Evolutionary conservation across 2,888 invertebrate species (phyloP), one percentile per base, ranked within the genome.

Genomic region (Drosophila meridiana): DNA sequence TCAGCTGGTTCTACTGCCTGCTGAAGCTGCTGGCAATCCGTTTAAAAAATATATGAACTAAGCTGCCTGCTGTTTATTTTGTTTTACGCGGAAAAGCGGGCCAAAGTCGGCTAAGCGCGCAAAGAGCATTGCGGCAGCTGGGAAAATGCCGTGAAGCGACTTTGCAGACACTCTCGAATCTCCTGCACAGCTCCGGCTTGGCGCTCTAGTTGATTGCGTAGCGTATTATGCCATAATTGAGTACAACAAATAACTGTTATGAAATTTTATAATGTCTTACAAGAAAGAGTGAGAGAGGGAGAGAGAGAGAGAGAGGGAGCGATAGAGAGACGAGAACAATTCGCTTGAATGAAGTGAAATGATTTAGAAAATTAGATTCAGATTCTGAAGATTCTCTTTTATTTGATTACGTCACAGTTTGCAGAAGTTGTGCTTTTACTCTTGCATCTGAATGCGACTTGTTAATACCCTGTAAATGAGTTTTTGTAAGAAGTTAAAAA

Each of bases 61-160:
- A 71, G 57, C 47, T 59, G 43, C 43, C 47, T 59, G 43, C 43
- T 66, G 66, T 70, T 76, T 66, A 76, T 76, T 76, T 71, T 63
- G 52, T 63, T 71, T 63, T 42, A 45, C 60, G 60, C 20, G 47
- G 47, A 64, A 70, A 75, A 76, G 58, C 59, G 28, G 70, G 28
- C 28, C 52, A 43, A 70, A 58, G 53, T 75, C 36, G 50, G n/a
- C 34, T 52, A 45, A 38, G 52, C 38, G 45, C 32, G 52, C 36
- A 11, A 9, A 69, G 48, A 45, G 43, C 52, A 65, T 34, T n/a
- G 43, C 38, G 3, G 30, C 14, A 26, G 9, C 47, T n/a, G 8
- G 2, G 38, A n/a, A 26, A 14, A n/a, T 20, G 58, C 26, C 28
- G 9, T 14, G 34, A 9, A 11, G 3, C 14, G 57, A 4, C 55